phyloP scores from a whole-genome alignment of 2,113 vertebrate species.

The Elgaria multicarinata region DNA sequence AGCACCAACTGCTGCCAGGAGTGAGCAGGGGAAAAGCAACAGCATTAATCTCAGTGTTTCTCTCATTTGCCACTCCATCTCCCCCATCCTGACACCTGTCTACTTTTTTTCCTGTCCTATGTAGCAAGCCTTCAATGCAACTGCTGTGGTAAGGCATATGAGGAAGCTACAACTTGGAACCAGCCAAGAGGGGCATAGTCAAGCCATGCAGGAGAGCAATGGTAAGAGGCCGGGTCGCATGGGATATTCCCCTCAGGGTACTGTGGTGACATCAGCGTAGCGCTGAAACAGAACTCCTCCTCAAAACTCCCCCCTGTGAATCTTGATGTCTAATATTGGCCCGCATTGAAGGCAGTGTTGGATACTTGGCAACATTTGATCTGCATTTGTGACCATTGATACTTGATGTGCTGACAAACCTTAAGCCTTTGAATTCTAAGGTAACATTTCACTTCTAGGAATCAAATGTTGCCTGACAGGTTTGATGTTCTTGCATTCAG shows the following conservation, averaged over 20 bases:
- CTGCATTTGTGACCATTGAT: not conserved
- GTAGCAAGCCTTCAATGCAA: slow-evolving; percentile 98
- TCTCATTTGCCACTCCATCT: not conserved
- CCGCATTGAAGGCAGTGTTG: not conserved
- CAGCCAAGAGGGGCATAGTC: slow-evolving; percentile 85
- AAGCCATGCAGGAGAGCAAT: slow-evolving; percentile 73
- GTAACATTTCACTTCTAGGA: not conserved
- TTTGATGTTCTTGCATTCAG: not conserved
- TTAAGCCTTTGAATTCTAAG: not conserved
- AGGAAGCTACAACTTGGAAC: slow-evolving; percentile 92
- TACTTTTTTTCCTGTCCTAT: not conserved
- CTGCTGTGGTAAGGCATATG: slow-evolving; percentile 96
- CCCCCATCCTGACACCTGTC: not conserved
- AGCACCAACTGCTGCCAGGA: not conserved
- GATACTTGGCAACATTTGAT: not conserved
- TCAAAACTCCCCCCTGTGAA: fast-evolving
- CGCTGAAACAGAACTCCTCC: not conserved
- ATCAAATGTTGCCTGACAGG: not conserved
- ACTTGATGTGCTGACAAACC: not conserved
- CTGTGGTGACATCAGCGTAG: not conserved
- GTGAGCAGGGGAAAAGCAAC: not conserved
- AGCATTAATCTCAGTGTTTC: not conserved
- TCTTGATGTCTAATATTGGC: not conserved
- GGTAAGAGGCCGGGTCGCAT: slow-evolving; percentile 58
- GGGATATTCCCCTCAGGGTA: not conserved